These are phyloP conservation scores for Galerucella nymphaeae DNA, from an alignment of 2,888 invertebrate species.

Conservation along the genomic window DNA sequence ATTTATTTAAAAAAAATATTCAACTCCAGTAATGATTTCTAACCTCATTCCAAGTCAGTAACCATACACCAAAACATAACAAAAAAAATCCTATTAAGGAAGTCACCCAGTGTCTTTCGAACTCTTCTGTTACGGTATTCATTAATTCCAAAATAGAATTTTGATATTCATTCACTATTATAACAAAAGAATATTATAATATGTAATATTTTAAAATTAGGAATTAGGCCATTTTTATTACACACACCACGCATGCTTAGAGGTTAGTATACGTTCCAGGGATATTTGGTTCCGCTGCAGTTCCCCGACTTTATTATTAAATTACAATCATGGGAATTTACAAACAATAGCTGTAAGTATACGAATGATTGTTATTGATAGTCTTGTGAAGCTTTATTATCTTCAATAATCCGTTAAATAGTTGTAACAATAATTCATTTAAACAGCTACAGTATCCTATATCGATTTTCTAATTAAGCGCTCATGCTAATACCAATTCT, in stretches of 20 bases:
- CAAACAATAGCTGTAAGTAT: constrained; percentile 17
- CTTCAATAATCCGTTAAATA: neutral
- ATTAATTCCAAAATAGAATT: constrained; percentile 36
- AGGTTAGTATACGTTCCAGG: constrained; percentile 46
- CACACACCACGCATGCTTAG: constrained; percentile 50
- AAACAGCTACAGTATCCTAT: neutral
- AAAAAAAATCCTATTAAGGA: constrained; percentile 76
- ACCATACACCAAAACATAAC: constrained; percentile 74
- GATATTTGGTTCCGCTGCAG: constrained; percentile 24
- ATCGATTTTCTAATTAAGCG: constrained; percentile 16
- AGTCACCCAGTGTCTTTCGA: constrained; percentile 78
- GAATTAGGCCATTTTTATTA: constrained; percentile 31
- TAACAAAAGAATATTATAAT: neutral
- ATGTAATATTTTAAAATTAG: constrained; percentile 25
- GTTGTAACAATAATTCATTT: neutral
- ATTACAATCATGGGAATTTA: constrained; percentile 16
- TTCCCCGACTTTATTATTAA: neutral
- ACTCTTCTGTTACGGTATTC: constrained; percentile 66
- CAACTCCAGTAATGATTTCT: neutral
- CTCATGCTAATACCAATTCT: neutral
- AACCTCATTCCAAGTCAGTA: constrained; percentile 89
- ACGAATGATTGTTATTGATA: neutral
- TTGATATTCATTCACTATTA: constrained; percentile 11
- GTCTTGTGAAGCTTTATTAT: no score
- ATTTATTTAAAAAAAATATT: constrained; percentile 20